Percentiles rank a stretch among this genome's conserved stretches.
phyloP scores from a whole-genome alignment of 2,888 invertebrate genomes.

The Catonia carolina region DNA sequence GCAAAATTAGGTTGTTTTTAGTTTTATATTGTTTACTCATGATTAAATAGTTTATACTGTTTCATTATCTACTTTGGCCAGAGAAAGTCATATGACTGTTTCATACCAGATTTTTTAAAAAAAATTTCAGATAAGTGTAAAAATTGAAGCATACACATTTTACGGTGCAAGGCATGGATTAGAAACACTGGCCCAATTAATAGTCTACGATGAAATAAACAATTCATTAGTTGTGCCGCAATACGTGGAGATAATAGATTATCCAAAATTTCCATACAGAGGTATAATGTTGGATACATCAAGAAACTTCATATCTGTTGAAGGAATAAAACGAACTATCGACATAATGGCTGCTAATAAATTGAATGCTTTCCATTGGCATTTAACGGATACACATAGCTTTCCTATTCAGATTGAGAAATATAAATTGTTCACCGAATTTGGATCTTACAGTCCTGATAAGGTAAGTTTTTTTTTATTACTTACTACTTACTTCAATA shows the following conservation, averaged over 20 bases:
- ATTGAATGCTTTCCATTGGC: constrained; percentile 92
- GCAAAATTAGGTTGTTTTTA: too few relatives aligned
- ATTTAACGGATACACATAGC: constrained; percentile 88
- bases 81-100: too few relatives aligned
- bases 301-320: too few relatives aligned
- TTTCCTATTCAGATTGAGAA: constrained; percentile 78
- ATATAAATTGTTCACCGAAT: constrained; percentile 61
- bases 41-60: too few relatives aligned
- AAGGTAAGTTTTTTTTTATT: too few relatives aligned
- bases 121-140: constrained; percentile 46
- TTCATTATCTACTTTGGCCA: too few relatives aligned
- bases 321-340: constrained; percentile 65
- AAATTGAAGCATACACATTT: constrained; percentile 52
- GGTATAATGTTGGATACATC: constrained; percentile 79
- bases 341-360: constrained; percentile 89
- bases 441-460: constrained; percentile 71
- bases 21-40: too few relatives aligned
- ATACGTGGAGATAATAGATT: constrained; percentile 60
- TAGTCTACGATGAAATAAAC: constrained; percentile 58
- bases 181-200: too few relatives aligned
- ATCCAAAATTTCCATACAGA: constrained; percentile 79
- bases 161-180: constrained; percentile 69
- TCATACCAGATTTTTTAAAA: too few relatives aligned
- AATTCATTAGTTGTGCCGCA: constrained; percentile 55
- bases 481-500: too few relatives aligned